A percentile compares a stretch with the other conserved stretches of the same genome.
Evolutionary conservation across 2,113 vertebrate species (phyloP).

Genomic region (Crotalus tigris): DNA sequence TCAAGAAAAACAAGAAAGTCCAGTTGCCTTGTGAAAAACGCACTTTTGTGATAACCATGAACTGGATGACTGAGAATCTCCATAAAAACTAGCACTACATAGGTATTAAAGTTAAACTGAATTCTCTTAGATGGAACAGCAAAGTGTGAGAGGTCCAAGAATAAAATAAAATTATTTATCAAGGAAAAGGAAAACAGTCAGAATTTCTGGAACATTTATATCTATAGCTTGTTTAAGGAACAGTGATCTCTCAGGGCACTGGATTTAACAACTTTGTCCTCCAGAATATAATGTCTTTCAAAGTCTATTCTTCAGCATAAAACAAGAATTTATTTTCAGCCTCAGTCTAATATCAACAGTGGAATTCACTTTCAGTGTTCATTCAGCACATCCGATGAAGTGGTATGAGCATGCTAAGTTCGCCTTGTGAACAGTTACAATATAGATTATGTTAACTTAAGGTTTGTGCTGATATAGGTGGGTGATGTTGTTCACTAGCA

Average conservation of each 20-base stretch:
- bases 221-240: not conserved
- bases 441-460: not conserved
- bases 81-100: not conserved
- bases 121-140: not conserved
- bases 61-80: too few species aligned
- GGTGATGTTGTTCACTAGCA: not conserved
- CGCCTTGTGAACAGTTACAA: not conserved
- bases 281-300: not conserved
- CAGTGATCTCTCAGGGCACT: not conserved
- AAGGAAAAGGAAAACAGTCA: not conserved
- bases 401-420: not conserved
- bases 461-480: not conserved
- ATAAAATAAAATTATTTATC: not conserved
- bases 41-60: too few species aligned
- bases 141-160: not conserved
- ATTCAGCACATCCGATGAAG: not conserved
- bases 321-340: not conserved
- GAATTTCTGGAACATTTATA: not conserved
- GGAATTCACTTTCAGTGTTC: not conserved
- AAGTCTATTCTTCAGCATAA: not conserved
- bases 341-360: not conserved
- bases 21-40: too few species aligned
- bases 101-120: not conserved
- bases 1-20: too few species aligned
- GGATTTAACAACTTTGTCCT: not conserved